phyloP scores from a whole-genome alignment of 2,113 vertebrate genomes.

The Vireo altiloquus region DNA sequence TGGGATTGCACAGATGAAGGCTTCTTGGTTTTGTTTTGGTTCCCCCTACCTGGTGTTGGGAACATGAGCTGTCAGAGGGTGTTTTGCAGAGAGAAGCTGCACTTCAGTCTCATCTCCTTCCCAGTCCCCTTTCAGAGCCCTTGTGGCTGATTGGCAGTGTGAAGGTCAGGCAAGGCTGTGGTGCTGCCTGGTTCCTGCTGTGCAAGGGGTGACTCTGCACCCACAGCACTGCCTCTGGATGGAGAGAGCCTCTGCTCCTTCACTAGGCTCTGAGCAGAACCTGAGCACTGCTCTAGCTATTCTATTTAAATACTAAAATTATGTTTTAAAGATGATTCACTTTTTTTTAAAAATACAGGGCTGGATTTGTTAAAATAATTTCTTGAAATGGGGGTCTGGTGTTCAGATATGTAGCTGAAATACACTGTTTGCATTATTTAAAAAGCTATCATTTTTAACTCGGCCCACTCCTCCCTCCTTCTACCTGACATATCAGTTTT shows the following conservation, averaged over 20 bases:
- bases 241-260: not conserved
- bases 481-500: not conserved
- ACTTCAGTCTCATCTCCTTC: not conserved
- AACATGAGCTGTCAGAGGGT: accelerated
- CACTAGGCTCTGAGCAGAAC: not conserved
- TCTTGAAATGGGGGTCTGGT: not conserved
- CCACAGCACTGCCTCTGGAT: not conserved
- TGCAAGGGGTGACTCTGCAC: not conserved
- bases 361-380: not conserved
- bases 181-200: not conserved
- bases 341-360: not conserved
- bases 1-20: not conserved
- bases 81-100: not conserved
- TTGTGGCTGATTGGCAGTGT: not conserved
- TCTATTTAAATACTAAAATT: not conserved
- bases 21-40: not conserved
- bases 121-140: too few relatives aligned
- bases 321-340: not conserved
- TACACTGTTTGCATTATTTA: not conserved
- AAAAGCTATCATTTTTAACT: not conserved
- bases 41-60: not conserved
- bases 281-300: not conserved
- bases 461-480: not conserved
- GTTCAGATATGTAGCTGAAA: not conserved
- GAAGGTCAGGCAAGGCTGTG: not conserved